Base-by-base conservation (phyloP, 2,113 vertebrate genomes). In the Pycnonotus jocosus region DNA sequence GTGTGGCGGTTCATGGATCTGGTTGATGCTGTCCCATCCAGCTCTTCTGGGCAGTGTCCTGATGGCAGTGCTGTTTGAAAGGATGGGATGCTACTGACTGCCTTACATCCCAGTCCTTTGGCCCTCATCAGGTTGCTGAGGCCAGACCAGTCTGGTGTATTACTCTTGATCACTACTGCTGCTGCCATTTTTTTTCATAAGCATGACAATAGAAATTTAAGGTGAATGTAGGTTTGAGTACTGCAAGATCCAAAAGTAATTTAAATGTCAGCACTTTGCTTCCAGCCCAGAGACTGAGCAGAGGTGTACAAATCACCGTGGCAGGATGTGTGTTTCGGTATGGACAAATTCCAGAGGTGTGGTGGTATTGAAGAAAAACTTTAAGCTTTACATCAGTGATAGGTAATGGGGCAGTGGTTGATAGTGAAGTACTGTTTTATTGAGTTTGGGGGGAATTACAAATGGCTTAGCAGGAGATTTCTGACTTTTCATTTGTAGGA, bases 21-120 rank as follows among this genome's bases (percentile, higher is more conserved):
- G 47, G 15, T 11, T 53, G 19, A 15, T 35, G 23, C 38, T 66
- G 65, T 38, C 10, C 14, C 1, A 1, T 33, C 19, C 4, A 3
- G 16, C 37, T 35, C 20, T 65, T 44, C 50, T 61, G 45, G 40
- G 11, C n/a, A 0, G 0, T 5, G 4, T 69, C 22, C 51, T 31
- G 28, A 7, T 19, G n/a, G 16, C 37, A 57, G 12, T 30, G 30
- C 17, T 2, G 0, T 73, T 24, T 48, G 42, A 66, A 40, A 15
- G 25, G 61, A 48, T 22, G 37, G 73, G 27, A 9, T 88, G 21
- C 7, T 54, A 9, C 10, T 62, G 51, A 1, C 28, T 85, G n/a
- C 38, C 11, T 45, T 71, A 12, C 1, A 2, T 48, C 14, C 17
- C 15, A 6, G 25, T 50, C 28, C 37, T 35, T 13, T 21, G 3